Evolutionary conservation across 2,113 vertebrate species (phyloP).

Genomic region (Oncorhynchus clarkii): DNA sequence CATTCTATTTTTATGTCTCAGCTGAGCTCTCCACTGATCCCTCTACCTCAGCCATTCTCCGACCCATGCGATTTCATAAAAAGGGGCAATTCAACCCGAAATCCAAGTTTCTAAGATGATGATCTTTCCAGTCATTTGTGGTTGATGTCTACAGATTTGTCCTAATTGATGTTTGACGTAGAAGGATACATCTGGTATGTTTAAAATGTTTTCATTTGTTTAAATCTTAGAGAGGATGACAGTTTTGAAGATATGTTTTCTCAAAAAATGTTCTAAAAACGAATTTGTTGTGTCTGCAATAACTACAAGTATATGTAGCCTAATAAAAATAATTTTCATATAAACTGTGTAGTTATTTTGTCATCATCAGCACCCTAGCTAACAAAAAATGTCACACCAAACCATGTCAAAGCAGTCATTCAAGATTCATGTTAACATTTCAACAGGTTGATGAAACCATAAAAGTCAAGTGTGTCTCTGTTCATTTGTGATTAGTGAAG

Average conservation of each 20-base stretch:
- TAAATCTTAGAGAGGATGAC: background rate
- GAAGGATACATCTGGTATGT: background rate
- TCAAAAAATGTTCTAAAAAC: accelerated
- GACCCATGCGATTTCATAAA: no score
- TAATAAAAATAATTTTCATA: background rate
- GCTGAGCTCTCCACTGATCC: background rate
- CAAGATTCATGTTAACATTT: constrained; percentile 44
- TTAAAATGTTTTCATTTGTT: background rate
- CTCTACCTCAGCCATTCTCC: background rate
- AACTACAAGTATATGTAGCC: background rate
- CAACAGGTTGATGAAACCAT: constrained; percentile 55
- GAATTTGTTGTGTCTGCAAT: background rate
- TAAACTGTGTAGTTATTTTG: background rate
- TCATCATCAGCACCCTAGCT: background rate
- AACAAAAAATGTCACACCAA: background rate
- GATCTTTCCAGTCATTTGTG: no score
- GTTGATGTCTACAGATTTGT: no score
- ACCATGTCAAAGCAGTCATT: constrained; percentile 42
- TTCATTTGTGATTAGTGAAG: constrained; percentile 69
- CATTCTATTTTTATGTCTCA: background rate
- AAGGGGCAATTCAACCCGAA: no score
- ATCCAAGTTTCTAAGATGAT: no score
- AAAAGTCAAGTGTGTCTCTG: constrained; percentile 56
- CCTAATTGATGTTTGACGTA: no score
- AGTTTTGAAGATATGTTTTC: no score